phyloP scores from a whole-genome alignment of 1,140 invertebrate species.

The Trachymyrmex septentrionalis region DNA sequence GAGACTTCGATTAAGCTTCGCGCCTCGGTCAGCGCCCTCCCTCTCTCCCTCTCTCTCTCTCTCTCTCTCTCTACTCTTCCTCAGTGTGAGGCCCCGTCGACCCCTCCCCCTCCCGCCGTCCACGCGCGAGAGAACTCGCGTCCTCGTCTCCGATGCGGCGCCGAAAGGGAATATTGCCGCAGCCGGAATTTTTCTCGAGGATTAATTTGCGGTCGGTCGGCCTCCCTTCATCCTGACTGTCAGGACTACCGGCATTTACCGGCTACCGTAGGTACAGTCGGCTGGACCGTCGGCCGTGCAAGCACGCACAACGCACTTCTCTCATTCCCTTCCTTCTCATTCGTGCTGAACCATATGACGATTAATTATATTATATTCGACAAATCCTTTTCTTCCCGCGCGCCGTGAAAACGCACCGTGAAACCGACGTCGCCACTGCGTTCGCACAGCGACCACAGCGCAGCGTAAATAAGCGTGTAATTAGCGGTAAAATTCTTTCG shows the following conservation, averaged over 20 bases:
- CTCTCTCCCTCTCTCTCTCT: slow-evolving; percentile 62
- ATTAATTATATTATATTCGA: slow-evolving; percentile 74
- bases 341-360: slow-evolving; percentile 39
- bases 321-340: slow-evolving; percentile 21
- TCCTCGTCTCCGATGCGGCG: slow-evolving; percentile 43
- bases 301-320: slow-evolving; percentile 26
- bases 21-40: slow-evolving; percentile 72
- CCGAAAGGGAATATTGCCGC: slow-evolving; percentile 74
- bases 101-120: not conserved
- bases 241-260: slow-evolving; percentile 75
- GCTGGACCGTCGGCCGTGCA: slow-evolving; percentile 33
- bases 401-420: slow-evolving; percentile 25
- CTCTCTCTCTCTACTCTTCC: slow-evolving; percentile 62
- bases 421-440: slow-evolving; percentile 34
- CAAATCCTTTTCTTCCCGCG: slow-evolving; percentile 66
- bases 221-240: slow-evolving; percentile 64
- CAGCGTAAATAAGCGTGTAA: slow-evolving; percentile 45
- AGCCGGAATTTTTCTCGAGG: slow-evolving; percentile 76
- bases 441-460: not conserved
- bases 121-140: not conserved
- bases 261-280: slow-evolving; percentile 68
- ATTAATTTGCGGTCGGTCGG: slow-evolving; percentile 83
- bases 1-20: slow-evolving; percentile 81
- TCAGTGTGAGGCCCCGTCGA: slow-evolving; percentile 47
- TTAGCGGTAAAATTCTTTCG: slow-evolving; percentile 25